Base-by-base conservation (phyloP, 2,888 invertebrate genomes). In the Kryphioiulus occultus region DNA sequence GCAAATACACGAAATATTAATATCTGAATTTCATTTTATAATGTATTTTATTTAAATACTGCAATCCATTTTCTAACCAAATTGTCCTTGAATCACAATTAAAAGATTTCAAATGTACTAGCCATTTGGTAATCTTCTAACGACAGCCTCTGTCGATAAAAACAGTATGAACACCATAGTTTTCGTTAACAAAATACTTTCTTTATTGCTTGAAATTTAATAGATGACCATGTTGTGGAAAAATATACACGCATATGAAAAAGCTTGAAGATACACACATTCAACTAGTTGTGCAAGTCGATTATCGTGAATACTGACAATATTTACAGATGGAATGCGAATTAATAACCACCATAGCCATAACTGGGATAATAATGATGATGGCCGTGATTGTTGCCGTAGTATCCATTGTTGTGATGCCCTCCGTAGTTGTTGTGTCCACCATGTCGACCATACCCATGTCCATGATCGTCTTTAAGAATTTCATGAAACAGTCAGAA, bases 361-460 rank as follows among this genome's bases (percentile, higher is more conserved):
- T n/a, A 17, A 59, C 5, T 59, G 53, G 53, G 68, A 68, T 3
- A 3, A 68, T 68, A 68, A 68, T 26, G n/a, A 68, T 68, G 68
- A 26, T 68, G 68, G 26, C 68, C 68, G 68, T 68, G 85, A 9
- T 30, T 30, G 30, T 84, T 5, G 4, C 85, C 85, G 32, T 84
- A 84, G 32, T 84, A 84, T 19, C 85, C 85, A 15, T 84, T 35
- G 26, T 35, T 35, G 12, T 84, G 85, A 15, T 84, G 85, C 4
- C 85, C 85, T 26, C 85, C 85, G 15, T 84, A 44, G 35, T 42
- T 42, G 44, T 86, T 39, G 44, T 86, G 86, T 22, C 86, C 86
- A 86, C 86, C 86, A 30, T 86, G 47, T 39, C 44, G 86, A 5
- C 47, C 47, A 44, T 30, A 19, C 5, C 30, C 19, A 17, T 44